Evolutionary conservation across 1,140 invertebrate genomes (phyloP), one percentile per base, ranked within the genome.

Genomic region (Drosophila tani): DNA sequence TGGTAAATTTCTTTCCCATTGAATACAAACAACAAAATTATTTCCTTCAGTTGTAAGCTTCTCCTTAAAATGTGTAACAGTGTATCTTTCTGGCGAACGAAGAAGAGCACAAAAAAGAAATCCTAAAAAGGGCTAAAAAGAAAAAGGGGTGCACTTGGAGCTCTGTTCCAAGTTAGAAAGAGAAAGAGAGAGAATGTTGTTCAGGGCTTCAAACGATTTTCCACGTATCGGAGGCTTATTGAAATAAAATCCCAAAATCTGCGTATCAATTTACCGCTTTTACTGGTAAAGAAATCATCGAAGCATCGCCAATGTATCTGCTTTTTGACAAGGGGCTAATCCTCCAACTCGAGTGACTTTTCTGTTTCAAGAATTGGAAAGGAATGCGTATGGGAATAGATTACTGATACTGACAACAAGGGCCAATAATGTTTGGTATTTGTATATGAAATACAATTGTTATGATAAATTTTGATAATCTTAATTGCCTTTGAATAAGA

Each of bases 261-360:
- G 59, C 68, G 84, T 88, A 90, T 88, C 69, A 88, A 81, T 84
- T 84, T 88, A 68, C 77, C 60, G 49, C 51, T 60, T 55, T 59
- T 75, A 67, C 45, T 81, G 63, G 62, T 47, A 70, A 32, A 45
- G 59, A 68, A 75, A 35, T 55, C 66, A 79, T 3, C 66, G 66
- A 75, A 66, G 66, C 79, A 73, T 47, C 43, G 32, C 49, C 24
- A 47, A 63, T 32, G 35, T 40, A 19, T 21, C n/a, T 49, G 19
- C 29, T n/a, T 50, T 55, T 19, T 50, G 69, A 73, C 53, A 38
- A 29, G 69, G 67, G 68, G 32, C 45, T 73, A 71, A 73, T 60
- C 69, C 12, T 21, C 32, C 19, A 32, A 38, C 32, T 9, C 53
- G 11, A 43, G 27, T 43, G 27, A 57, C 27, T 49, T 69, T 50